Conservation (phyloP, 2,888 invertebrate species). For the Volucella zonaria region DNA sequence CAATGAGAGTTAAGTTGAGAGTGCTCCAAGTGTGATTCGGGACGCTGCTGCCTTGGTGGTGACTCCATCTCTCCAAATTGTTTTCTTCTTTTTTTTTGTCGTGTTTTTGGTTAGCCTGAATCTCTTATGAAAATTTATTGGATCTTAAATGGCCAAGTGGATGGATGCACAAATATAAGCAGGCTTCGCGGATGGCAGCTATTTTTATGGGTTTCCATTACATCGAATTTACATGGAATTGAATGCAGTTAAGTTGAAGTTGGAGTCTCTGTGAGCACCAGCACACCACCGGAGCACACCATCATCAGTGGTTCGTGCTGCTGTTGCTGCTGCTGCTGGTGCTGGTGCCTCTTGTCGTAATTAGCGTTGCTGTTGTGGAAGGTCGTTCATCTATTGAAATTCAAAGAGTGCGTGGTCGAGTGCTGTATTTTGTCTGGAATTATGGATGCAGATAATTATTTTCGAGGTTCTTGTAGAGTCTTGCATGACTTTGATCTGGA, state of each 20-base stretch:
- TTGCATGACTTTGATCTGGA: constrained; percentile 8
- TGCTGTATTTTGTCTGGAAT: constrained; percentile 37
- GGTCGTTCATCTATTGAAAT: constrained; percentile 69
- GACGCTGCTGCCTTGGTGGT: not conserved
- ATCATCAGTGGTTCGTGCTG: constrained; percentile 2
- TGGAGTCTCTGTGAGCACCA: no score
- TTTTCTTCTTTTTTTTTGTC: constrained; percentile 26
- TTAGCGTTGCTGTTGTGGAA: constrained; percentile 65
- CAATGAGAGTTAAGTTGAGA: constrained; percentile 37
- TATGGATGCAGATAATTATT: constrained; percentile 54
- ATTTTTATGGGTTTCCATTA: constrained; percentile 74
- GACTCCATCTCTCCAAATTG: constrained; percentile 10
- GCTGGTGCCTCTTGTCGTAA: constrained; percentile 58
- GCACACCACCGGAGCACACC: constrained; percentile 29
- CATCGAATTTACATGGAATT: constrained; percentile 74
- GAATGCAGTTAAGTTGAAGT: constrained; percentile 64
- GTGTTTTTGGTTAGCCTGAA: constrained; percentile 21
- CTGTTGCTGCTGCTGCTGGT: not conserved
- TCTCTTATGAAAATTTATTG: constrained; percentile 73
- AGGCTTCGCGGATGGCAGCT: constrained; percentile 53
- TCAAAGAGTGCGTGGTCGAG: constrained; percentile 62
- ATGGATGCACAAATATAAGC: constrained; percentile 31
- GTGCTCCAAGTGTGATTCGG: constrained; percentile 52
- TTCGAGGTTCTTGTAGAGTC: constrained; percentile 22
- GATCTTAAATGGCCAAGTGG: constrained; percentile 70